phyloP scores from a whole-genome alignment of 2,113 vertebrate species.

The Takifugu flavidus region DNA sequence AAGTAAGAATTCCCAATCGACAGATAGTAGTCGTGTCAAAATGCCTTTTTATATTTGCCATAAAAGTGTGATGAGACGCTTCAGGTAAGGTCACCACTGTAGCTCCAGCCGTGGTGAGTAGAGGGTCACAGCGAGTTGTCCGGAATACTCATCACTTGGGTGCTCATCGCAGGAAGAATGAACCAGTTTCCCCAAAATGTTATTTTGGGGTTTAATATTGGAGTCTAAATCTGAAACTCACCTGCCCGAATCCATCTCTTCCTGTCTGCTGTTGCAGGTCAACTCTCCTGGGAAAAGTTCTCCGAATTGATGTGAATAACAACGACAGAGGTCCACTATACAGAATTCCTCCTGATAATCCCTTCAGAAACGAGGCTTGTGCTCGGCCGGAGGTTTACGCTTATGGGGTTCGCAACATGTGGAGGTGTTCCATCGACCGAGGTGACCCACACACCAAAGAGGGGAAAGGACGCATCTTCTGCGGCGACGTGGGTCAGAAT shows the following conservation, averaged over 20 bases:
- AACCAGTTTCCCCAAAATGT: no score
- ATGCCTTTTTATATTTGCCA: no score
- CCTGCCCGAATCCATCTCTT: no score
- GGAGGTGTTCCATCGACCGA: constrained; percentile 93
- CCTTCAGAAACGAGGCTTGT: constrained; percentile 74
- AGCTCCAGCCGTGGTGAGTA: no score
- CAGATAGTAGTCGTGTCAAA: not conserved
- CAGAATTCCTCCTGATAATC: constrained; percentile 86
- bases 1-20: constrained; percentile 76
- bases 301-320: constrained; percentile 86
- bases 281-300: constrained; percentile 90
- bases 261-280: constrained; percentile 72
- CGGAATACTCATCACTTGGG: not conserved
- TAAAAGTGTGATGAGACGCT: no score
- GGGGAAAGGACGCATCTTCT: constrained; percentile 91
- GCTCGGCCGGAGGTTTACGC: constrained; percentile 90
- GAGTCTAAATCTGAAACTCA: no score
- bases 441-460: constrained; percentile 81
- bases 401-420: constrained; percentile 93
- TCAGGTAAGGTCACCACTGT: no score
- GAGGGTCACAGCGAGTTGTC: no score
- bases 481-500: constrained; percentile 95
- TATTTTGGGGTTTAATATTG: no score
- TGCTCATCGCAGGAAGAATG: no score
- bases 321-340: constrained; percentile 82